phyloP scores from a whole-genome alignment of 2,888 invertebrate species.

The Neocrepidodera transversa region DNA sequence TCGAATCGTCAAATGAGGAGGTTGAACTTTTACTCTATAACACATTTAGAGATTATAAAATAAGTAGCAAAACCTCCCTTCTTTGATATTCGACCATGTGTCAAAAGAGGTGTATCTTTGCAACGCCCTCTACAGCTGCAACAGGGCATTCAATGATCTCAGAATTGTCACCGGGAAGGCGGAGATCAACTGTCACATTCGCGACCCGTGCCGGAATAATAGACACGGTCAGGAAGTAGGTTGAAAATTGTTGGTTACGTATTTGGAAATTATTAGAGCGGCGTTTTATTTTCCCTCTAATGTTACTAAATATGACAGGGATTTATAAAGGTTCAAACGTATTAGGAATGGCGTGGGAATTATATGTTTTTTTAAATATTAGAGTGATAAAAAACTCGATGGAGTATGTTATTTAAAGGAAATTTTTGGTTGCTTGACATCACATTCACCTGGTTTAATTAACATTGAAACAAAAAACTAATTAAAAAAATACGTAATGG shows the following conservation, averaged over 20 bases:
- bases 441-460: too few relatives aligned
- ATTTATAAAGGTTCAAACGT: neutral
- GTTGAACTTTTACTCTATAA: conserved; percentile 44
- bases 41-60: conserved; percentile 48
- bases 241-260: conserved; percentile 25
- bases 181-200: conserved; percentile 44
- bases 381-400: too few relatives aligned
- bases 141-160: conserved; percentile 40
- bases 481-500: too few relatives aligned
- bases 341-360: neutral
- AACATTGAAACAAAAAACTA: too few relatives aligned
- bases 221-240: conserved; percentile 31
- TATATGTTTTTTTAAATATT: too few relatives aligned
- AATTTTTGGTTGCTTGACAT: too few relatives aligned
- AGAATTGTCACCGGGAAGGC: conserved; percentile 43
- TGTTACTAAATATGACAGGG: conserved; percentile 1
- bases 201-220: conserved; percentile 45
- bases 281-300: too few relatives aligned
- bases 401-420: too few relatives aligned
- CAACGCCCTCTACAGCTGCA: conserved; percentile 49
- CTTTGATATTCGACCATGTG: conserved; percentile 46
- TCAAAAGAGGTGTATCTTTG: conserved; percentile 46
- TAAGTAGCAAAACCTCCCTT: conserved; percentile 37
- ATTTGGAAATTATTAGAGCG: conserved; percentile 8
- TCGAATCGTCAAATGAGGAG: conserved; percentile 44